These are phyloP conservation scores for Diaperis boleti DNA, from an alignment of 2,888 invertebrate genomes.

Conservation along the genomic window DNA sequence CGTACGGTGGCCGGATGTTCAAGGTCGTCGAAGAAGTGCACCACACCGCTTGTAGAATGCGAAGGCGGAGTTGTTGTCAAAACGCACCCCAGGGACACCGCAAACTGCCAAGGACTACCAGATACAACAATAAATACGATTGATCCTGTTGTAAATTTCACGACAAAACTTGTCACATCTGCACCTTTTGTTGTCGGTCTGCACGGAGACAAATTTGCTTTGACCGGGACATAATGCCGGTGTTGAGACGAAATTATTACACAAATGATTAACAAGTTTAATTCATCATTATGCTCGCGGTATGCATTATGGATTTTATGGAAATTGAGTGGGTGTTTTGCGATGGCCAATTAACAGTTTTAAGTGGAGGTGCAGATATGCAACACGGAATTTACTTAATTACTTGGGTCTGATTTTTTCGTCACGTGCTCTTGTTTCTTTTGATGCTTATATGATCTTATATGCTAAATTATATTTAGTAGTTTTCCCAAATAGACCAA, in stretches of 20 bases:
- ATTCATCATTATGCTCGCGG: slow-evolving; percentile 30
- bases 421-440: too few relatives aligned
- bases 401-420: too few relatives aligned
- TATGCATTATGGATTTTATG: slow-evolving; percentile 42
- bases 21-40: slow-evolving; percentile 39
- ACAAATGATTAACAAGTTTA: slow-evolving; percentile 22
- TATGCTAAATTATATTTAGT: too few relatives aligned
- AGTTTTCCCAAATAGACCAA: too few relatives aligned
- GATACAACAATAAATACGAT: slow-evolving; percentile 45
- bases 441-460: too few relatives aligned
- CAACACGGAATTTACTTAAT: too few relatives aligned
- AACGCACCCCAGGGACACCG: slow-evolving; percentile 53
- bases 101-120: slow-evolving; percentile 51
- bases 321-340: too few relatives aligned
- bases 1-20: slow-evolving; percentile 41
- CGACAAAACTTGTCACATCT: slow-evolving; percentile 49
- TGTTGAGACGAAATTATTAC: slow-evolving; percentile 14
- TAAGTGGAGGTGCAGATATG: too few relatives aligned
- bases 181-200: slow-evolving; percentile 48
- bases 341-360: too few relatives aligned
- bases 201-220: slow-evolving; percentile 24
- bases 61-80: slow-evolving; percentile 54
- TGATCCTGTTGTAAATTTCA: slow-evolving; percentile 38
- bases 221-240: neutral
- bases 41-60: slow-evolving; percentile 42